phyloP scores from a whole-genome alignment of 2,888 invertebrate species.

The Caenorhabditis doughertyi region DNA sequence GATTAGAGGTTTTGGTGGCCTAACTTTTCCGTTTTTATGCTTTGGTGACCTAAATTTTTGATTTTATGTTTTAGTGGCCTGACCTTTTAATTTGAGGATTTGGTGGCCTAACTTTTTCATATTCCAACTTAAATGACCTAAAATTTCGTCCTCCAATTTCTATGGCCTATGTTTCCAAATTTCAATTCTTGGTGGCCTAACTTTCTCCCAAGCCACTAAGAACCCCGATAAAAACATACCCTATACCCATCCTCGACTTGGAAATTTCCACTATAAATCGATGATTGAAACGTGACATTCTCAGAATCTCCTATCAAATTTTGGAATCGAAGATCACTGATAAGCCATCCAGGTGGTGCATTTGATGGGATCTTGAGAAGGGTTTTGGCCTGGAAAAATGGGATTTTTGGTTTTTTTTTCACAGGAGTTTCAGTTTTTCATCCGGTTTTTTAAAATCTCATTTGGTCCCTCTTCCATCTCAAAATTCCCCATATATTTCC shows the following conservation, averaged over 20 bases:
- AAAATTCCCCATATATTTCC: neutral
- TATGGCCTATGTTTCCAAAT: no score
- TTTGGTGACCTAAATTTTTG: no score
- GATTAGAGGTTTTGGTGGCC: no score
- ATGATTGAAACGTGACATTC: constrained; percentile 36
- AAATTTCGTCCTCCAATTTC: no score
- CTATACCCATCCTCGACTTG: constrained; percentile 40
- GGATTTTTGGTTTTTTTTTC: neutral
- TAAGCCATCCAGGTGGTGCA: constrained; percentile 46
- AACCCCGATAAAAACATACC: constrained; percentile 28
- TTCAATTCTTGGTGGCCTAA: neutral
- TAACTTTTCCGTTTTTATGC: no score
- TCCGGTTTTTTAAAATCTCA: neutral
- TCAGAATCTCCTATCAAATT: constrained; percentile 35
- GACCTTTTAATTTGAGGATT: no score
- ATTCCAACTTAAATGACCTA: no score
- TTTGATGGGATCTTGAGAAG: constrained; percentile 45
- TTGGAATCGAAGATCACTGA: constrained; percentile 53
- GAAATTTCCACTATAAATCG: constrained; percentile 39
- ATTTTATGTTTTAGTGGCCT: no score
- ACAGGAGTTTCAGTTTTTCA: no score
- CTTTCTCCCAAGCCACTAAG: neutral
- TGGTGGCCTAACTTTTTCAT: no score
- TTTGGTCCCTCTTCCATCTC: neutral
- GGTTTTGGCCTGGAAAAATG: constrained; percentile 48